These are phyloP conservation scores for human (Homo sapiens) DNA, from an alignment of 2,113 vertebrate species.

Conservation along the genomic window DNA sequence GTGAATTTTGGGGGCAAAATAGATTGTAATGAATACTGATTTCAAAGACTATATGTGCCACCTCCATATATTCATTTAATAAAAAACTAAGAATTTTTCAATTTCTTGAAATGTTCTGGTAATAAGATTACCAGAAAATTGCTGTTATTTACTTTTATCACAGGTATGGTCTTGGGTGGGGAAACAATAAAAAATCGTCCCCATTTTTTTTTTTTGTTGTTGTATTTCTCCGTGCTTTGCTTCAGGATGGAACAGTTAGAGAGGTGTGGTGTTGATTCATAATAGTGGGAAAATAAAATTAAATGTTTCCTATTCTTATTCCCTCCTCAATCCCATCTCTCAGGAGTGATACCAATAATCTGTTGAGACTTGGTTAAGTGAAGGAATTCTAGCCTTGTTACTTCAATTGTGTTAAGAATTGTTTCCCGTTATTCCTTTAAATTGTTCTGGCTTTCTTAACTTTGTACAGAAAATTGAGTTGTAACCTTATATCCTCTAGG, in stretches of 20 bases:
- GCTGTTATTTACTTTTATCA: not conserved
- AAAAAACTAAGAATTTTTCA: not conserved
- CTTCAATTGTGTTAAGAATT: not conserved
- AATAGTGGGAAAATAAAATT: not conserved
- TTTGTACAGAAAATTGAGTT: not conserved
- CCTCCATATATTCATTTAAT: not conserved
- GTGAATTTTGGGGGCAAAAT: not conserved
- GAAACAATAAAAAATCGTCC: not conserved
- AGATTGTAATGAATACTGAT: not conserved
- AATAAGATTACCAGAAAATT: not conserved
- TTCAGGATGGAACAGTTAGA: not conserved
- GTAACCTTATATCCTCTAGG: not conserved
- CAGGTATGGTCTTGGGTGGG: not conserved
- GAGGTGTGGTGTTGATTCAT: not conserved
- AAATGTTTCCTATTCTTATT: not conserved
- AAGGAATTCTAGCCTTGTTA: not conserved
- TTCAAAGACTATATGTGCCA: not conserved
- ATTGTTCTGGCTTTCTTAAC: not conserved
- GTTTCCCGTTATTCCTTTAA: not conserved
- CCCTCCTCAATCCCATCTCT: no score
- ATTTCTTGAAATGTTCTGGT: not conserved
- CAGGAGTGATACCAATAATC: not conserved
- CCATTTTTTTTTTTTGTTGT: not conserved
- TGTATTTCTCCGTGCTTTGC: not conserved
- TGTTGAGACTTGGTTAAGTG: not conserved